Conservation (phyloP, 2,797 vertebrate species). For the Tragelaphus eurycerus region DNA sequence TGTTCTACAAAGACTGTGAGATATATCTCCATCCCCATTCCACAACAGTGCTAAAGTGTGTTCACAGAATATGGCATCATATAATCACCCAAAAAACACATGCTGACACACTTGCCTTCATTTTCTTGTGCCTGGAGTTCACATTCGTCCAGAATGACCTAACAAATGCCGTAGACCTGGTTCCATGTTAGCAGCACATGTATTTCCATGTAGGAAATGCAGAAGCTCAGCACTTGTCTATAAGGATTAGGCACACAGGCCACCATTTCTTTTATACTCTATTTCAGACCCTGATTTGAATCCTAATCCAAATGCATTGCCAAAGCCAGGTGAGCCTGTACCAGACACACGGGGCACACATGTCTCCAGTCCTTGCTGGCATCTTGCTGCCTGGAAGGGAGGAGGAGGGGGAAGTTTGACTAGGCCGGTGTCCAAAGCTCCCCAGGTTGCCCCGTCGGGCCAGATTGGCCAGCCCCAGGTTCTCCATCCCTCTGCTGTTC, state of each 20-base stretch:
- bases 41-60: not conserved
- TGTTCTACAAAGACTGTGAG: not conserved
- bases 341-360: slow-evolving; percentile 61
- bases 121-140: not conserved
- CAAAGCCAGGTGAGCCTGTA: slow-evolving; percentile 58
- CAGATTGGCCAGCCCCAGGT: slow-evolving; percentile 77
- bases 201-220: not conserved
- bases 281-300: slow-evolving; percentile 41
- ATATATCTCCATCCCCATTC: not conserved
- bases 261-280: not conserved
- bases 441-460: slow-evolving; percentile 61
- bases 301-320: slow-evolving; percentile 29
- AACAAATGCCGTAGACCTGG: not conserved
- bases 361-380: slow-evolving; percentile 61
- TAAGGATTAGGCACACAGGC: not conserved
- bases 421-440: slow-evolving; percentile 59
- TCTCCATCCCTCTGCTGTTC: slow-evolving; percentile 59
- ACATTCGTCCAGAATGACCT: not conserved
- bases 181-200: not conserved
- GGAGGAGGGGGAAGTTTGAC: slow-evolving; percentile 18
- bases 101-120: not conserved
- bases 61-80: not conserved
- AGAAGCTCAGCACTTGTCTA: slow-evolving; percentile 1
- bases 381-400: slow-evolving; percentile 54
- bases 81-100: not conserved